phyloP scores from a whole-genome alignment of 30 jellyfish, hydroid and myxozoan genomes.

The Hydra vulgaris region DNA sequence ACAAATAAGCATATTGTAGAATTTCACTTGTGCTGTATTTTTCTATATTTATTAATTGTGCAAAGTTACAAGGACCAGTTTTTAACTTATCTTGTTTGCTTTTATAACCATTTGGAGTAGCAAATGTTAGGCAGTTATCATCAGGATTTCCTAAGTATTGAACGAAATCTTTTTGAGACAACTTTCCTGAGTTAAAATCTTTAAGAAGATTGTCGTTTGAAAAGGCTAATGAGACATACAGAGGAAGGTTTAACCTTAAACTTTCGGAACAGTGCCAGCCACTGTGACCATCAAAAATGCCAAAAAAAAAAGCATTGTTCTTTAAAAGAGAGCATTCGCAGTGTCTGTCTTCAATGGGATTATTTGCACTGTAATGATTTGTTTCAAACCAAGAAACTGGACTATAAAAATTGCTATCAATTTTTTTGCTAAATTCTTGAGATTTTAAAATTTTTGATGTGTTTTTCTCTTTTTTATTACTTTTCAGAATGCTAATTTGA shows the following conservation, averaged over 20 bases:
- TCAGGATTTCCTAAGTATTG: conserved; percentile 40
- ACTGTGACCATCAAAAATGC: conserved; percentile 93
- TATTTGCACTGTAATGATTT: conserved; percentile 60
- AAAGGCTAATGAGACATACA: conserved; percentile 51
- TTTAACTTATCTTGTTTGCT: conserved; percentile 49
- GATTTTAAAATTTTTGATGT: not conserved
- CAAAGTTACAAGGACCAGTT: conserved; percentile 46
- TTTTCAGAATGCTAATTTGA: not conserved
- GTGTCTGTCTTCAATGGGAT: conserved; percentile 94
- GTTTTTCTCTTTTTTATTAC: not conserved
- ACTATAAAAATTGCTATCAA: conserved; percentile 7
- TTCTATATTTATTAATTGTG: not conserved
- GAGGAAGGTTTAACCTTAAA: conserved; percentile 54
- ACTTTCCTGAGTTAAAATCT: conserved; percentile 1
- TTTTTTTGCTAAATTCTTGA: conserved; percentile 6
- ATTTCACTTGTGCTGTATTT: conserved; percentile 26
- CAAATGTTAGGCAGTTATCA: conserved; percentile 30
- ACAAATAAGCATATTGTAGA: conserved; percentile 34
- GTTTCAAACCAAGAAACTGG: conserved; percentile 73
- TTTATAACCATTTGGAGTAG: conserved; percentile 36
- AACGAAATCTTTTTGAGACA: not conserved
- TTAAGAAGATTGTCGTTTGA: not conserved
- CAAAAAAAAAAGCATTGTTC: conserved; percentile 50
- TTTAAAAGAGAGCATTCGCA: conserved; percentile 55
- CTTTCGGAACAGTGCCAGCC: conserved; percentile 97